Conservation (phyloP, 2,888 invertebrate genomes). For the Unio pictorum region DNA sequence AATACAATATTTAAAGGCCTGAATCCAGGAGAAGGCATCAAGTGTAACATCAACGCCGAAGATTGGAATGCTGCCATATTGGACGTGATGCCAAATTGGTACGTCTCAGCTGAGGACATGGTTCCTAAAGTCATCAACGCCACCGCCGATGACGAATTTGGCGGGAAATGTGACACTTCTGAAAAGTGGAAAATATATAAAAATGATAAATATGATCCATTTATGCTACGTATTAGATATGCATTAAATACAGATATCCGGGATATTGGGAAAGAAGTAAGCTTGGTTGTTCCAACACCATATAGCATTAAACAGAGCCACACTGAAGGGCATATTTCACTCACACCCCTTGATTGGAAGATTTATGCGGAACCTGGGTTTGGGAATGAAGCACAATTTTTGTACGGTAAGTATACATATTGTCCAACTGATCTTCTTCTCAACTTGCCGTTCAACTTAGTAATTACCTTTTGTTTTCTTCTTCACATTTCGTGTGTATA, state of each 20-base stretch:
- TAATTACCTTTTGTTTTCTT: too few relatives aligned
- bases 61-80: conserved; percentile 40
- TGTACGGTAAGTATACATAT: conserved; percentile 27
- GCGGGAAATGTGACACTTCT: conserved; percentile 30
- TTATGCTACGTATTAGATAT: conserved; percentile 41
- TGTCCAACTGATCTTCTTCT: too few relatives aligned
- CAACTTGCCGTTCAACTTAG: too few relatives aligned
- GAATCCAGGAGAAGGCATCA: conserved; percentile 12
- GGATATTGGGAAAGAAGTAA: conserved; percentile 14
- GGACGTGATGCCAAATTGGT: conserved; percentile 54
- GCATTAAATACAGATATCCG: conserved; percentile 22
- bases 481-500: too few relatives aligned
- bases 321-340: conserved; percentile 16
- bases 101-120: conserved; percentile 42
- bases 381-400: conserved; percentile 12
- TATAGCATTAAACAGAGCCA: not conserved
- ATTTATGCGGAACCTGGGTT: conserved; percentile 24
- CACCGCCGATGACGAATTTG: conserved; percentile 34
- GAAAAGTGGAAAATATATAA: conserved; percentile 50
- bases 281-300: conserved; percentile 28
- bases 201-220: conserved; percentile 49
- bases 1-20: conserved; percentile 21
- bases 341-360: conserved; percentile 32
- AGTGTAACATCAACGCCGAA: conserved; percentile 20
- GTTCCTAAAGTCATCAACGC: conserved; percentile 31